phyloP scores from a whole-genome alignment of 2,888 invertebrate species.

The Dasysyrphus albostriatus region DNA sequence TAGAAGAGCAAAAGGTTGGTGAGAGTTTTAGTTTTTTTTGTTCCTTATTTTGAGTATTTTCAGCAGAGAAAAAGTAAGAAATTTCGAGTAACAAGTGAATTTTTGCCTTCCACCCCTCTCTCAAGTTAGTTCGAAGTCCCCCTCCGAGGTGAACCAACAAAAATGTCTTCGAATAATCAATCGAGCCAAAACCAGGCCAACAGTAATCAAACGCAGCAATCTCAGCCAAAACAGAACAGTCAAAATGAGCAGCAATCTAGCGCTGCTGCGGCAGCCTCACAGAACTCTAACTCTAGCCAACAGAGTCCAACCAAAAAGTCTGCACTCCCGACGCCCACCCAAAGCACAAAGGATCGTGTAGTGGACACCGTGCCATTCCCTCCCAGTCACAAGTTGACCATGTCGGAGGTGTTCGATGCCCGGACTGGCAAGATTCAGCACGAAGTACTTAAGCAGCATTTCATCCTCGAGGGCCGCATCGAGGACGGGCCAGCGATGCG shows the following conservation, averaged over 20 bases:
- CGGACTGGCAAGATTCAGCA: conserved; percentile 96
- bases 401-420: conserved; percentile 97
- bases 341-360: conserved; percentile 78
- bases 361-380: conserved; percentile 95
- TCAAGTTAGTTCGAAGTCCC: conserved; percentile 40
- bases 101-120: conserved; percentile 17
- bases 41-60: conserved; percentile 19
- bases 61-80: conserved; percentile 7
- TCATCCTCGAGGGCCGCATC: conserved; percentile 98
- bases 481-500: conserved; percentile 98
- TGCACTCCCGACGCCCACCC: conserved; percentile 61
- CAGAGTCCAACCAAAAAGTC: conserved; percentile 76
- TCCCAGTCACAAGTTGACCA: conserved; percentile 97
- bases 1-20: conserved; percentile 63
- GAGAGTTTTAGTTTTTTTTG: conserved; percentile 18
- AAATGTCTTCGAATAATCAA: conserved; percentile 83
- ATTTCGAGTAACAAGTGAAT: conserved; percentile 39
- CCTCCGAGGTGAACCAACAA: conserved; percentile 43
- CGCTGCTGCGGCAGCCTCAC: conserved; percentile 40
- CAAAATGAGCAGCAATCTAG: conserved; percentile 61
- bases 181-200: conserved; percentile 78
- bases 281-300: conserved; percentile 63
- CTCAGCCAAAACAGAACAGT: conserved; percentile 62
- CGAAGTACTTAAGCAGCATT: conserved; percentile 98
- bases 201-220: conserved; percentile 73